Evolutionary conservation across 2,888 invertebrate species (phyloP).

Genomic region (Mimas tiliae): DNA sequence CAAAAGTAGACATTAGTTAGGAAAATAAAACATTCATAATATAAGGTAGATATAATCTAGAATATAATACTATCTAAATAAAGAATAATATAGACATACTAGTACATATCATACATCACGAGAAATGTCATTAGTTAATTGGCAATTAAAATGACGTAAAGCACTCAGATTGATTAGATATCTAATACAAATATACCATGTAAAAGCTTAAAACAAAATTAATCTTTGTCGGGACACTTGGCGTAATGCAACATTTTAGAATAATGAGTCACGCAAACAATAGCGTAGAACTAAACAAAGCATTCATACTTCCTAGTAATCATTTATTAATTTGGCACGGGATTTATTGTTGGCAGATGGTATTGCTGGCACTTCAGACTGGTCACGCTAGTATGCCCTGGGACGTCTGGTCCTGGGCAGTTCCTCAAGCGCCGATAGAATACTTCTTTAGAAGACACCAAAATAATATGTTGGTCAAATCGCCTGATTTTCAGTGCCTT

Average conservation of each 20-base stretch:
- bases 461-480: conserved; percentile 40
- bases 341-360: conserved; percentile 38
- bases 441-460: conserved; percentile 43
- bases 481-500: conserved; percentile 43
- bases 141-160: not conserved
- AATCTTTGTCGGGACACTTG: conserved; percentile 5
- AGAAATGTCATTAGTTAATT: not conserved
- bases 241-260: conserved; percentile 1
- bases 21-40: too few relatives aligned
- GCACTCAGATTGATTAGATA: not conserved
- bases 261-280: conserved; percentile 2
- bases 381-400: conserved; percentile 38
- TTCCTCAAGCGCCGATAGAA: conserved; percentile 40
- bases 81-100: not conserved
- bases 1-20: too few relatives aligned
- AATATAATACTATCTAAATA: not conserved
- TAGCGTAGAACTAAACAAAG: conserved; percentile 8
- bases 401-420: conserved; percentile 47
- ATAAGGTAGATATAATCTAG: too few relatives aligned
- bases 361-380: conserved; percentile 32
- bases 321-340: conserved; percentile 20
- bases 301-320: conserved; percentile 22
- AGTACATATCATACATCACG: not conserved
- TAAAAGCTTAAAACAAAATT: conserved; percentile 9
- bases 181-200: too few relatives aligned